Conservation (phyloP, 2,888 invertebrate species). For the Dusona sp. region DNA sequence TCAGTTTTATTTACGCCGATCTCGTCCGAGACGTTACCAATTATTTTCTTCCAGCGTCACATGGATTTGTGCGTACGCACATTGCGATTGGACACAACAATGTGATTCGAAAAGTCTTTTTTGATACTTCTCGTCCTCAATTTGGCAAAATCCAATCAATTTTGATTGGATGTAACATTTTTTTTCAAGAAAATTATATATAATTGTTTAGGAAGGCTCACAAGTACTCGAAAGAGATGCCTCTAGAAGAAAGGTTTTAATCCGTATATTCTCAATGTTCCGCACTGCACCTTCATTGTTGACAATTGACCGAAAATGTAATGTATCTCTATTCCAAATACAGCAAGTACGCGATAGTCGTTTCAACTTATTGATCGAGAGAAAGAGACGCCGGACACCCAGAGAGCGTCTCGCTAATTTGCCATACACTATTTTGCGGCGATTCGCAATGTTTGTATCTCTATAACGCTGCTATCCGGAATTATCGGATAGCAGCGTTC, state of each 20-base stretch:
- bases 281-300: not conserved
- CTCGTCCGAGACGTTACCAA: not conserved
- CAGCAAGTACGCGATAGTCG: conserved; percentile 28
- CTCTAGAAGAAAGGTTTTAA: not conserved
- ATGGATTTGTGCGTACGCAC: not conserved
- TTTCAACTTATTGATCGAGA: conserved; percentile 60
- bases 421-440: conserved; percentile 35
- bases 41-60: not conserved
- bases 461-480: not conserved
- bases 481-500: not conserved
- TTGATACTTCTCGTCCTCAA: not conserved
- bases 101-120: not conserved
- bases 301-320: conserved; percentile 25
- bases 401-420: conserved; percentile 58
- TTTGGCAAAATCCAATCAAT: too few species aligned
- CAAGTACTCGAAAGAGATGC: not conserved
- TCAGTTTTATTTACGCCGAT: not conserved
- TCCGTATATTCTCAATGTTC: not conserved
- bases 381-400: conserved; percentile 47
- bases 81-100: not conserved
- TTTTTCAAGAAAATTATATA: too few species aligned
- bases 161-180: too few species aligned
- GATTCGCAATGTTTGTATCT: not conserved
- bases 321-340: conserved; percentile 15
- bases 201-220: too few species aligned